Evolutionary conservation across 2,888 invertebrate species (phyloP), one percentile per base, ranked within the genome.

Genomic region (Yponomeuta malinellus): DNA sequence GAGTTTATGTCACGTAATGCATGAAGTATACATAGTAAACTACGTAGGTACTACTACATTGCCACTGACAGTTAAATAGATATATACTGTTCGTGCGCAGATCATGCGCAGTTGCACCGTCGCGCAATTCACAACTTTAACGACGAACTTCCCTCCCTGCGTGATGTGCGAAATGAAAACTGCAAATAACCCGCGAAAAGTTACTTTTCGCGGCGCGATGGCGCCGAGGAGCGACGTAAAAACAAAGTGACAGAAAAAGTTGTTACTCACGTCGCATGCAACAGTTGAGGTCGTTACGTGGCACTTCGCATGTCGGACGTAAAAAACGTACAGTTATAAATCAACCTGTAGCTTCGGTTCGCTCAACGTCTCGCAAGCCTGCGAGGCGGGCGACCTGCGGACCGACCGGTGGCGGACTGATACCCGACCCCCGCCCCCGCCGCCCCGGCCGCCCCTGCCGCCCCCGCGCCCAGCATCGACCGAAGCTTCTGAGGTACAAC

Each of bases 31-130:
- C 43, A 9, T 43, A 43, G 8, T 8, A 8, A 8, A 43, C 43
- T 43, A 43, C 43, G 8, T 43, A 43, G 43, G 5, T 15, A 59
- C 52, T 59, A 59, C 10, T 59, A 59, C 52, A 59, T 12, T 67
- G 43, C 5, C 43, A 37, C 37, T 67, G 67, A 67, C 73, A 74
- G 52, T 9, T 77, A 76, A 73, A 70, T 75, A 74, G 73, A 73
- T 74, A 74, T 74, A 74, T 75, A 81, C 82, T 86, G 81, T 87
- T 86, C 88, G 78, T 86, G 88, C 88, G 87, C 88, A 87, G 84
- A 78, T 83, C 89, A 87, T 88, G 88, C 89, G 88, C 89, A 86
- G 74, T 80, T 74, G 63, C 68, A 3, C 10, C 31, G 73, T 73
- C 78, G 75, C 75, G 78, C 81, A 71, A 85, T 78, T 77, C 71